Evolutionary conservation across 2,888 invertebrate species (phyloP).

Genomic region (Stenodema calcarata): DNA sequence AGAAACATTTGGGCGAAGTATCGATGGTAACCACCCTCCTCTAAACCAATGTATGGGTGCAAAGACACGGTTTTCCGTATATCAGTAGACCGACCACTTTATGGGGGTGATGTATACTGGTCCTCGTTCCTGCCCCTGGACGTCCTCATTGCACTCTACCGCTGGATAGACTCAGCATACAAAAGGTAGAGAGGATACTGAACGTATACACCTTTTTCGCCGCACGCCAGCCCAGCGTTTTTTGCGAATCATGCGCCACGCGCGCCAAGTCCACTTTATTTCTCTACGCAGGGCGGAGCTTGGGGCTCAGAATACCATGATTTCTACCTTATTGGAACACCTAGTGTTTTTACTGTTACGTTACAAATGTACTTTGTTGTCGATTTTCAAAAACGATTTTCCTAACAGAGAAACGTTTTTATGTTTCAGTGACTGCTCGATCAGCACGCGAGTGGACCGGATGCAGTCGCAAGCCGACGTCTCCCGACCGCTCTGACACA

Average conservation of each 20-base stretch:
- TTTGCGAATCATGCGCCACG: no score
- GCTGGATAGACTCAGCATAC: not conserved
- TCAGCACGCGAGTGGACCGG: constrained; percentile 74
- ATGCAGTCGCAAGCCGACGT: constrained; percentile 61
- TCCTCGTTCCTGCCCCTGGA: not conserved
- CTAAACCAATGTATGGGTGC: no score
- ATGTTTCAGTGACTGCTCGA: constrained; percentile 67
- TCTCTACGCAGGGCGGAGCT: no score
- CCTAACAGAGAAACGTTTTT: not conserved
- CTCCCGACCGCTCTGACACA: constrained; percentile 57
- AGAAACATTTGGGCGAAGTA: no score
- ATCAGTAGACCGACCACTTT: no score
- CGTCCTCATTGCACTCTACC: not conserved
- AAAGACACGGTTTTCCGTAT: no score
- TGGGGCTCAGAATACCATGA: no score
- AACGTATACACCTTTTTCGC: not conserved
- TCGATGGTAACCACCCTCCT: no score
- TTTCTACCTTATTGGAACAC: no score
- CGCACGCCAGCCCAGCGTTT: no score
- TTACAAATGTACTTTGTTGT: not conserved
- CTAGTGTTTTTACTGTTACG: not conserved
- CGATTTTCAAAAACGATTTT: not conserved
- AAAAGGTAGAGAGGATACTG: not conserved
- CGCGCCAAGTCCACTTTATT: no score
- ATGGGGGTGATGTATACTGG: not conserved